A percentile compares a stretch with the other conserved stretches of the same genome.
phyloP scores from a whole-genome alignment of 2,797 vertebrate species.

The Heterohyrax brucei region DNA sequence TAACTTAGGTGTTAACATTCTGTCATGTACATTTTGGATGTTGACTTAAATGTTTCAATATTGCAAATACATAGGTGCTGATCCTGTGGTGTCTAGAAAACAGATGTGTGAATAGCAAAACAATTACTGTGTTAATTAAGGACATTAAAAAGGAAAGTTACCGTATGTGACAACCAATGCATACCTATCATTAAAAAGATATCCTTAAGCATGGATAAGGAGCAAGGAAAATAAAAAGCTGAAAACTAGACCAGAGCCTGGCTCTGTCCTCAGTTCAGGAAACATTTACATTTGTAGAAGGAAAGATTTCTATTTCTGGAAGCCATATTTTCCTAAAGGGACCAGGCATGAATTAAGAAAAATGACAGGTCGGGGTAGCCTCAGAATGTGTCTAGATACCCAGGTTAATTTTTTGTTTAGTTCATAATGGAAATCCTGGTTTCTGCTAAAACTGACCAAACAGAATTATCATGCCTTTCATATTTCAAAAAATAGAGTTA shows the following conservation, averaged over 20 bases:
- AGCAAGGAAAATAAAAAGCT: background rate
- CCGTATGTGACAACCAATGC: background rate
- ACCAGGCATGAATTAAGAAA: background rate
- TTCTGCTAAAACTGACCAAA: slow-evolving; percentile 1
- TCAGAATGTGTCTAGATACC: background rate
- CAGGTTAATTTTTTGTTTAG: slow-evolving; percentile 21
- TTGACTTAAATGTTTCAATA: slow-evolving; percentile 27
- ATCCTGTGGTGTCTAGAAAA: background rate
- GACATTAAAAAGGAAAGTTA: slow-evolving; percentile 51
- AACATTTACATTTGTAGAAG: background rate
- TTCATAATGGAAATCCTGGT: background rate
- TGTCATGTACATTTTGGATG: background rate
- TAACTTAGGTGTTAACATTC: background rate
- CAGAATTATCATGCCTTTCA: background rate
- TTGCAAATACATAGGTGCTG: background rate
- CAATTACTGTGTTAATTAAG: slow-evolving; percentile 5
- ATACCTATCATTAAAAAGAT: background rate
- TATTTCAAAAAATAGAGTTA: background rate
- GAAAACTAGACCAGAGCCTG: background rate
- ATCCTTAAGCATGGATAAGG: background rate
- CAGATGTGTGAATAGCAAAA: background rate
- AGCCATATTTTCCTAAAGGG: background rate
- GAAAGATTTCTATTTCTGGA: slow-evolving; percentile 62
- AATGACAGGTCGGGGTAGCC: background rate
- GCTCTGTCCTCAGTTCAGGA: background rate